A percentile compares a stretch with the other conserved stretches of the same genome.
Evolutionary conservation across 2,797 vertebrate species (phyloP).

Genomic region (Geotrypetes seraphini): DNA sequence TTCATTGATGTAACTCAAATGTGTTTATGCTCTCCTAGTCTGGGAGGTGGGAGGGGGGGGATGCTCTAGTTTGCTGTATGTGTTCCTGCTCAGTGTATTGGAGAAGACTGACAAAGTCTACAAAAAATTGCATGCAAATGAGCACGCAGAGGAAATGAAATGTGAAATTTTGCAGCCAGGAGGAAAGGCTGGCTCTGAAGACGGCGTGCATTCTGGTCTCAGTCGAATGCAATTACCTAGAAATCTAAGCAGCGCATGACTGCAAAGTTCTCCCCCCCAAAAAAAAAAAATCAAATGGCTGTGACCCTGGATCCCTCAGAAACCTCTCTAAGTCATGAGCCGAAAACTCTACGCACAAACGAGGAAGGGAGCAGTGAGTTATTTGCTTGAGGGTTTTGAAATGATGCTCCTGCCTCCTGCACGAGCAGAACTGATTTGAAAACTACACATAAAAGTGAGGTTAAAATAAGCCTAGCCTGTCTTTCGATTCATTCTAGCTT

Average conservation of each 20-base stretch:
- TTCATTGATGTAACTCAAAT: too few relatives aligned
- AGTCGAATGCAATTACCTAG: not conserved
- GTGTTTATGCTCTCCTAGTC: too few relatives aligned
- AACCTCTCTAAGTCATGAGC: slow-evolving; percentile 9
- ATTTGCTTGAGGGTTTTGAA: slow-evolving; percentile 14
- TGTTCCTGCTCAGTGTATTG: too few relatives aligned
- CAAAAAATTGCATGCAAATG: too few relatives aligned
- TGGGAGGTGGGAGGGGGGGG: too few relatives aligned
- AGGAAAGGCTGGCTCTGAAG: too few relatives aligned
- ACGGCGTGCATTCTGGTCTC: too few relatives aligned
- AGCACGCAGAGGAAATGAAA: too few relatives aligned
- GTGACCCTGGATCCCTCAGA: slow-evolving; percentile 13
- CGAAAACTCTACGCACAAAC: slow-evolving; percentile 21
- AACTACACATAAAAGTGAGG: slow-evolving; percentile 33
- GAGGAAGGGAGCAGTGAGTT: slow-evolving; percentile 5
- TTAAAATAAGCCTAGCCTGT: slow-evolving; percentile 25
- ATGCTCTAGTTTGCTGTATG: too few relatives aligned
- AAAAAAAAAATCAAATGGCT: too few relatives aligned
- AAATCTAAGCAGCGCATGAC: not conserved
- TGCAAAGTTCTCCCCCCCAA: slow-evolving; percentile 9
- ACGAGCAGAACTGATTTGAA: slow-evolving; percentile 33
- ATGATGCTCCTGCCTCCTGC: slow-evolving; percentile 21
- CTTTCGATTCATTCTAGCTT: slow-evolving; percentile 32
- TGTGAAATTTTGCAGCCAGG: too few relatives aligned
- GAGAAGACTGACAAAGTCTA: too few relatives aligned